Evolutionary conservation across 2,888 invertebrate species (phyloP).

Genomic region (Stenodema calcarata): DNA sequence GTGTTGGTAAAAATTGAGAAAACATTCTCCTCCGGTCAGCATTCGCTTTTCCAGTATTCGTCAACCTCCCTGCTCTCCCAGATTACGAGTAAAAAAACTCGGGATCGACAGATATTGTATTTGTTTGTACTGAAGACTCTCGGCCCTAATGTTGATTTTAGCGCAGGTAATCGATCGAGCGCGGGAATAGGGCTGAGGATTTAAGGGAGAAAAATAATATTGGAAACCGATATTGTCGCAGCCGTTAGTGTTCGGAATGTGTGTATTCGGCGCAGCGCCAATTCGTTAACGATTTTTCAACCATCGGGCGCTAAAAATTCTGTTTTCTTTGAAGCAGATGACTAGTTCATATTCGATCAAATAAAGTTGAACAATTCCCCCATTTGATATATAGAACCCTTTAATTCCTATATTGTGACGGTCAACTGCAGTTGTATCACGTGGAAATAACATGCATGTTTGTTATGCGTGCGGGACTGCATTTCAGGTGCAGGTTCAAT

Average conservation of each 20-base stretch:
- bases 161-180: not conserved
- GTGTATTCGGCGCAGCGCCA: not conserved
- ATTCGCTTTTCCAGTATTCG: not conserved
- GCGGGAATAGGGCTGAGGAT: not conserved
- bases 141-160: not conserved
- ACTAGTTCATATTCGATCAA: too few species aligned
- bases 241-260: not conserved
- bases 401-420: too few species aligned
- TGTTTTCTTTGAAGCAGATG: too few species aligned
- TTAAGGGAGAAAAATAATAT: not conserved
- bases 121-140: not conserved
- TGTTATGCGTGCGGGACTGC: too few species aligned
- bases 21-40: not conserved
- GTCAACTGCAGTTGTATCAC: too few species aligned
- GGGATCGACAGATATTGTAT: not conserved
- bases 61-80: not conserved
- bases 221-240: not conserved
- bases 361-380: too few species aligned
- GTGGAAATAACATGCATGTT: too few species aligned
- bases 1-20: too few species aligned
- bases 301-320: too few species aligned
- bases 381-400: too few species aligned
- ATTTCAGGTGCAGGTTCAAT: too few species aligned
- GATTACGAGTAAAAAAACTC: not conserved
- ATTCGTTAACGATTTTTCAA: not conserved